These are phyloP conservation scores for Thamnophis elegans DNA, from an alignment of 2,797 vertebrate species.

Conservation along the genomic window DNA sequence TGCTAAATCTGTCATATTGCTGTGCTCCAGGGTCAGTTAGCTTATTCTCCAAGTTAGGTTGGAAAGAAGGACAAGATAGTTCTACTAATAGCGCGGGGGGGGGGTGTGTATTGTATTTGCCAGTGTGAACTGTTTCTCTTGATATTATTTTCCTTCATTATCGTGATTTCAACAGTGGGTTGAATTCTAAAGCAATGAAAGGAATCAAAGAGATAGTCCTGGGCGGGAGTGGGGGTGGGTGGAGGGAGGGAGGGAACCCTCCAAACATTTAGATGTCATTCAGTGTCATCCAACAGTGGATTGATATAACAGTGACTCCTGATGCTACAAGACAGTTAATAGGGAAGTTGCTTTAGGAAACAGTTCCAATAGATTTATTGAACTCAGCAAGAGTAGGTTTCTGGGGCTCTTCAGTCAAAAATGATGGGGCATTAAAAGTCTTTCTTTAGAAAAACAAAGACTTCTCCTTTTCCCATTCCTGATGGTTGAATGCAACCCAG, in stretches of 20 bases:
- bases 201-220: background rate
- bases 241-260: background rate
- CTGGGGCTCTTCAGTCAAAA: background rate
- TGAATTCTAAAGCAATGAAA: background rate
- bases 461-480: background rate
- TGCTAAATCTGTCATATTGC: background rate
- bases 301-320: background rate
- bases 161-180: background rate
- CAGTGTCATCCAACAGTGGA: background rate
- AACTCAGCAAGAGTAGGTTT: background rate
- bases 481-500: background rate
- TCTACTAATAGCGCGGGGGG: background rate
- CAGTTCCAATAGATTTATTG: background rate
- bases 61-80: background rate
- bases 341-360: background rate
- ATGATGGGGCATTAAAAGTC: background rate
- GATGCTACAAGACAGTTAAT: background rate
- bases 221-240: background rate
- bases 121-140: background rate
- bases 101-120: background rate
- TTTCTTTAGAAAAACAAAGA: background rate
- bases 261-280: background rate
- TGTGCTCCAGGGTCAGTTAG: background rate
- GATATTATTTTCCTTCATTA: background rate
- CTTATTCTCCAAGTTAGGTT: background rate